Base-by-base conservation (phyloP, 1,140 invertebrate species). In the Atopsyche davidsoni region DNA sequence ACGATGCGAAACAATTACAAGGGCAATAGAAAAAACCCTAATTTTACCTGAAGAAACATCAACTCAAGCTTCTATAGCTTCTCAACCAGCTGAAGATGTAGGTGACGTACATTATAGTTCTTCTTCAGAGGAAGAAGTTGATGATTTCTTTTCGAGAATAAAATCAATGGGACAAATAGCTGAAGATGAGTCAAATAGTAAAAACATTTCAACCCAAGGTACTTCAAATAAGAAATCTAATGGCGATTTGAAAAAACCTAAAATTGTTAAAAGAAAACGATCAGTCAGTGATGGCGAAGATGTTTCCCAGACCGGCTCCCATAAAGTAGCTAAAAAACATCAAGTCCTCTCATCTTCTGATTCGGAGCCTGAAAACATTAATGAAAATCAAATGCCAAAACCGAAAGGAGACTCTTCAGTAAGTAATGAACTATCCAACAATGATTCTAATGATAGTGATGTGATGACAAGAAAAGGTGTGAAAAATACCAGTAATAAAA, bases 11-110 rank as follows among this genome's bases (percentile, higher is more conserved):
- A 53, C 38, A 9, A 46, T 57, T 11, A 40, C 13, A 13, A 57
- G 53, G 48, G 55, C 55, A 7, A 43, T 57, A 14, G 55, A 57
- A 14, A 57, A 57, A 46, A 46, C 43, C 11, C 32, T 57, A 0
- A 41, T 53, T 25, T 3, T 51, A 6, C 51, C 51, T 23, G 51
- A 57, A 38, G 31, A 45, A 23, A 6, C 35, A 17, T 7, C 11
- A 4, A 21, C 2, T 6, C 18, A 44, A 6, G 7, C 24, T 31
- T 14, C 24, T 32, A 18, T 31, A 28, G 24, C 21, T 10, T 10
- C 6, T 14, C 2, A 39, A 21, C 21, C 23, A 38, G 16, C 19
- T 14, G 16, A 14, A 36, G 10, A 16, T 41, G 13, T 4, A 31
- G 21, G 14, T 32, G 13, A 6, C 7, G 19, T 9, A 48, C 11